Base-by-base conservation (phyloP, 2,113 vertebrate genomes). In the Pygoscelis antarcticus region DNA sequence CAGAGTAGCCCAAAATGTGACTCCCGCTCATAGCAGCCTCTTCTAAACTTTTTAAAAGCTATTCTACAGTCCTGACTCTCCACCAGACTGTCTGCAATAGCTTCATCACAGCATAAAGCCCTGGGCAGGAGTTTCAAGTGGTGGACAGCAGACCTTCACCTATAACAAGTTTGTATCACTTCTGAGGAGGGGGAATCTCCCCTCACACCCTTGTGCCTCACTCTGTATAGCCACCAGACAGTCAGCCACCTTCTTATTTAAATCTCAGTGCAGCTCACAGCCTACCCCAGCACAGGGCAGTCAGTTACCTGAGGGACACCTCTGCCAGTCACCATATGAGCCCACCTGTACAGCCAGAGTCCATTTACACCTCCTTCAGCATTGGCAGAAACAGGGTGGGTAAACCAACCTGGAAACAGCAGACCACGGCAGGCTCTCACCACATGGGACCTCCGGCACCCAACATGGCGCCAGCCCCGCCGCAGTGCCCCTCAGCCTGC, bases 371-470 rank as follows among this genome's bases (percentile, higher is more conserved):
- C 8, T 69, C n/a, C 47, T 83, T 52, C 42, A 22, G 15, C 54
- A 20, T 1, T 19, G 26, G 7, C 9, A 2, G 1, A 17, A 3
- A 1, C 38, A 11, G 17, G 4, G 6, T 9, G 13, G 6, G 7
- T 38, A 90, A 83, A 72, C 38, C 2, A 32, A 78, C 55, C 65
- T 40, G 47, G 34, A 66, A 68, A 7, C 4, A 7, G 26, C 32
- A 27, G 9, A 10, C 17, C 25, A 20, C 0, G 1, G 6, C 54
- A 4, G 1, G 1, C 6, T 8, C 2, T 65, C 16, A 21, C 23
- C 49, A 69, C 80, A 40, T 0, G 0, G 1, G 0, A 8, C 38
- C 38, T 58, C 5, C 0, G 0, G 6, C 30, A 9, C n/a, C 9
- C 55, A 5, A 68, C 1, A 69, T 69, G 75, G 57, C 47, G 0